Conservation (phyloP, 2,797 vertebrate genomes). For the Muscicapa comitata region DNA sequence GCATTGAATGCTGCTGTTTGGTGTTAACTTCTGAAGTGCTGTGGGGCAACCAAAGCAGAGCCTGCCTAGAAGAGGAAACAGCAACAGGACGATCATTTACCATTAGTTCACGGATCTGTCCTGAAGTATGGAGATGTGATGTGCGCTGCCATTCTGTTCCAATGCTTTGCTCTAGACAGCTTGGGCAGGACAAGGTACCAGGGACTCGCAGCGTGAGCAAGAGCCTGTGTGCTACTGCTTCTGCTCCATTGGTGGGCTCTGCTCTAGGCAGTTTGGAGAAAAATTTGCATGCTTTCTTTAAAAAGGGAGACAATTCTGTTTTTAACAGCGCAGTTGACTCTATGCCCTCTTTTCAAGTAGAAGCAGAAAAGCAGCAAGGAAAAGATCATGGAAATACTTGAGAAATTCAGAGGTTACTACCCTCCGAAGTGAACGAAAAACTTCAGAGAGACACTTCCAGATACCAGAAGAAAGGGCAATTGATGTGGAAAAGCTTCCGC, state of each 20-base stretch:
- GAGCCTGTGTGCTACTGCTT: background rate
- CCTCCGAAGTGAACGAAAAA: conserved; percentile 38
- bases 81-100: background rate
- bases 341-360: background rate
- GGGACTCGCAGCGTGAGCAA: accelerated
- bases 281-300: background rate
- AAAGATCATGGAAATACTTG: conserved; percentile 28
- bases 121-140: background rate
- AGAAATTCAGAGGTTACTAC: conserved; percentile 17
- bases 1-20: background rate
- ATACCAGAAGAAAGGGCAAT: conserved; percentile 36
- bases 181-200: background rate
- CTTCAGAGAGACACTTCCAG: conserved; percentile 20
- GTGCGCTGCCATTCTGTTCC: background rate
- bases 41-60: background rate
- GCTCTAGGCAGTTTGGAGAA: background rate
- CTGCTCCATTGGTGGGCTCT: background rate
- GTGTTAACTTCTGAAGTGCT: background rate
- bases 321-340: conserved; percentile 20
- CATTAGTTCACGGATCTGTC: background rate
- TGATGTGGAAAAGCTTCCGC: conserved; percentile 45
- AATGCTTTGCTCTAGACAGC: background rate
- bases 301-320: conserved; percentile 12
- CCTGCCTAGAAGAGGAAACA: background rate
- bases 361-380: background rate